These are phyloP conservation scores for Axea sp. DNA, from an alignment of 2,888 invertebrate genomes.

Conservation along the genomic window DNA sequence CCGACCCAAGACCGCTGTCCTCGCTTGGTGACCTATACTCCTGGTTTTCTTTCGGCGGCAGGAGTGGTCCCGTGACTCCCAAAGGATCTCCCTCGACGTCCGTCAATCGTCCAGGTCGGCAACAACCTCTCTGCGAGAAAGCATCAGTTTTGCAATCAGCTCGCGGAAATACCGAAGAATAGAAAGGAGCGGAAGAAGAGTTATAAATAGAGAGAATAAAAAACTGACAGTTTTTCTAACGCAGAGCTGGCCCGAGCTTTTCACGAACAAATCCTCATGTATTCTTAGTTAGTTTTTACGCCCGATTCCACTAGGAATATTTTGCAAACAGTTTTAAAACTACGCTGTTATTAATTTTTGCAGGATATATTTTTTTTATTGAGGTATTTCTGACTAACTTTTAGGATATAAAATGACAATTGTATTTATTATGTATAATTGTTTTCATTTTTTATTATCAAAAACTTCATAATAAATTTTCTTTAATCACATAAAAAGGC, in stretches of 20 bases:
- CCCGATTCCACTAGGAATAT: too few species aligned
- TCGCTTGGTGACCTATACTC: slow-evolving; percentile 93
- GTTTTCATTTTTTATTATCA: too few species aligned
- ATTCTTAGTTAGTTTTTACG: too few species aligned
- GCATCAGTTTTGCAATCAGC: slow-evolving; percentile 63
- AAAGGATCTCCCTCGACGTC: slow-evolving; percentile 78
- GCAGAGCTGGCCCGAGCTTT: slow-evolving; percentile 73
- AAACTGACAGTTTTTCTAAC: slow-evolving; percentile 43
- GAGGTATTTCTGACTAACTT: too few species aligned
- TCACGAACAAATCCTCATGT: background rate
- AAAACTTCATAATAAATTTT: too few species aligned
- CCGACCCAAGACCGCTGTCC: slow-evolving; percentile 96
- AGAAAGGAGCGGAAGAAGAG: slow-evolving; percentile 29
- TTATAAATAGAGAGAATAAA: slow-evolving; percentile 13
- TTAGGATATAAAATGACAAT: too few species aligned
- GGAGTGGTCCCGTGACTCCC: slow-evolving; percentile 76
- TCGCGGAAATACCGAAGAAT: too few species aligned
- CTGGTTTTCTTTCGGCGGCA: slow-evolving; percentile 81
- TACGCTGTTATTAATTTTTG: too few species aligned
- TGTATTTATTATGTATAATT: too few species aligned
- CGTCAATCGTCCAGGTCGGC: slow-evolving; percentile 77
- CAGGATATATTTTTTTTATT: too few species aligned
- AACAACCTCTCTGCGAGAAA: slow-evolving; percentile 78
- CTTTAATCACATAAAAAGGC: too few species aligned
- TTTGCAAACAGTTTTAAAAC: too few species aligned